Conservation (phyloP, 2,888 invertebrate species). For the Elmis aenea region DNA sequence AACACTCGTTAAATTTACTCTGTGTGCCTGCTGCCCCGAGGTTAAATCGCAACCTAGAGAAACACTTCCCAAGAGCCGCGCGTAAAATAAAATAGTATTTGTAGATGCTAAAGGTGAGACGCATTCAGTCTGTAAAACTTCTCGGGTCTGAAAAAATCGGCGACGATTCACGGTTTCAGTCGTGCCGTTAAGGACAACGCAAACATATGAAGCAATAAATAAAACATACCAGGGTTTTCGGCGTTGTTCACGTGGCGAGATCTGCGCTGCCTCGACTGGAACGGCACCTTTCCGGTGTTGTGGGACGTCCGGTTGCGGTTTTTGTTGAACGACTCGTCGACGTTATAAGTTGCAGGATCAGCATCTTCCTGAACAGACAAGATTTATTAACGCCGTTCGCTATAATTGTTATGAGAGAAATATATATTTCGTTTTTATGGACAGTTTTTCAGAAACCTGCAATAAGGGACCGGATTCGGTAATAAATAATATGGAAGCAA, state of each 20-base stretch:
- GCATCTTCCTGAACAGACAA: conserved; percentile 22
- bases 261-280: conserved; percentile 24
- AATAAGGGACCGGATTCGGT: no score
- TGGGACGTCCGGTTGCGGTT: conserved; percentile 29
- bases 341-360: conserved; percentile 27
- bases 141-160: no score
- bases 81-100: no score
- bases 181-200: no score
- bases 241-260: conserved; percentile 10
- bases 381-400: conserved; percentile 24
- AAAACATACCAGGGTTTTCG: conserved; percentile 24
- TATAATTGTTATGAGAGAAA: conserved; percentile 21
- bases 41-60: no score
- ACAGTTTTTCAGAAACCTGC: conserved; percentile 3
- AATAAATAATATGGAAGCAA: no score
- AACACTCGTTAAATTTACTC: no score
- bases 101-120: no score
- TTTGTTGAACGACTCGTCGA: conserved; percentile 28
- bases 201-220: conserved; percentile 8
- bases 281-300: conserved; percentile 31
- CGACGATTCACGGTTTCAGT: no score
- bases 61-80: no score
- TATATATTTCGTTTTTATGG: conserved; percentile 3
- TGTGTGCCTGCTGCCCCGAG: no score
- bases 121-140: no score